Percentiles rank a stretch among this genome's conserved stretches.
Evolutionary conservation across 2,888 invertebrate genomes (phyloP).

Genomic region (Cephus pygmeus): DNA sequence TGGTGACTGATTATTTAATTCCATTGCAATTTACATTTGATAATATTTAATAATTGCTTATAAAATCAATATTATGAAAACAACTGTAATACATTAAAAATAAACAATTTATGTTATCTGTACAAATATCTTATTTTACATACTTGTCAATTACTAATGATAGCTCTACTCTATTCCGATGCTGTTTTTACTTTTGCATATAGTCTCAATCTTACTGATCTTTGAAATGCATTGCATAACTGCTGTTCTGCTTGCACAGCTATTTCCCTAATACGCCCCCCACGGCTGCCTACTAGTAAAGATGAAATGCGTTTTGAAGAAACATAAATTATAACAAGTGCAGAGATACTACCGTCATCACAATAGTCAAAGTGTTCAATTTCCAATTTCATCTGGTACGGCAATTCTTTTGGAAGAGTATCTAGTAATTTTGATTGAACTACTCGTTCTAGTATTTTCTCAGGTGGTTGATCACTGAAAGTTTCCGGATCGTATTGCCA

Average conservation of each 20-base stretch:
- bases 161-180: slow-evolving; percentile 10
- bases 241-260: slow-evolving; percentile 45
- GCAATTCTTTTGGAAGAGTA: slow-evolving; percentile 85
- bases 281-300: slow-evolving; percentile 76
- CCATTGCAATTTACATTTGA: too few relatives aligned
- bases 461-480: slow-evolving; percentile 81
- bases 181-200: slow-evolving; percentile 16
- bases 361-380: slow-evolving; percentile 76
- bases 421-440: slow-evolving; percentile 88
- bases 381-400: slow-evolving; percentile 77
- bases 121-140: too few relatives aligned
- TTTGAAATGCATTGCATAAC: slow-evolving; percentile 48
- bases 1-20: too few relatives aligned
- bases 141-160: too few relatives aligned
- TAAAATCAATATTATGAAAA: too few relatives aligned
- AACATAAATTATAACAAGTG: slow-evolving; percentile 74
- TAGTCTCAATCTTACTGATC: slow-evolving; percentile 45
- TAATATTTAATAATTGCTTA: too few relatives aligned
- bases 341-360: slow-evolving; percentile 69
- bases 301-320: slow-evolving; percentile 73
- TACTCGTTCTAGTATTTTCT: slow-evolving; percentile 77
- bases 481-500: slow-evolving; percentile 77
- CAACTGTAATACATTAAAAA: too few relatives aligned
- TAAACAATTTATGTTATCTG: too few relatives aligned
- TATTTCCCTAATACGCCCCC: slow-evolving; percentile 79